These are phyloP conservation scores for Drosophila seguyi DNA, from an alignment of 1,140 invertebrate species.

Conservation along the genomic window DNA sequence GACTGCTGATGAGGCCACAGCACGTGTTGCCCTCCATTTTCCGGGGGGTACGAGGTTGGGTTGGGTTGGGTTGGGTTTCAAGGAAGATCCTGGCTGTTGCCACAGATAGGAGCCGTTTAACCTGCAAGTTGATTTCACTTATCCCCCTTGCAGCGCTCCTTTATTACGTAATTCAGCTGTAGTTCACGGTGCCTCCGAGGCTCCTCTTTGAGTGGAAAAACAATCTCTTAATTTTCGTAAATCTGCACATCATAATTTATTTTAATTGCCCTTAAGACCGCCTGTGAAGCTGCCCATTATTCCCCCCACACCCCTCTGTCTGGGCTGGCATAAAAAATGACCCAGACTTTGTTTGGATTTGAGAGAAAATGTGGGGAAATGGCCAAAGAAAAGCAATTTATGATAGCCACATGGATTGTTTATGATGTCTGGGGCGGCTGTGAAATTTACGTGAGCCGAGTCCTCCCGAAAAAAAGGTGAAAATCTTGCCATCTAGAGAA, in stretches of 20 bases:
- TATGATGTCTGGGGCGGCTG: slow-evolving; percentile 71
- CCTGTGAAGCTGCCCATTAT: slow-evolving; percentile 52
- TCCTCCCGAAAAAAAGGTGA: slow-evolving; percentile 23
- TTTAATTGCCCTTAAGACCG: slow-evolving; percentile 81
- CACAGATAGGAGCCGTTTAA: slow-evolving; percentile 65
- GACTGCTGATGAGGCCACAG: slow-evolving; percentile 75
- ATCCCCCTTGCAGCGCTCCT: slow-evolving; percentile 62
- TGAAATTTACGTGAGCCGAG: slow-evolving; percentile 72
- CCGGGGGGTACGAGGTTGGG: not conserved
- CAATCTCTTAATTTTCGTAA: slow-evolving; percentile 85
- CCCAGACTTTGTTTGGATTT: slow-evolving; percentile 48
- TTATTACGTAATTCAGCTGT: slow-evolving; percentile 60
- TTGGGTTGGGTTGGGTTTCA: not conserved
- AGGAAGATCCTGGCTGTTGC: slow-evolving; percentile 10
- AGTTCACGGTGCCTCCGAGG: slow-evolving; percentile 18
- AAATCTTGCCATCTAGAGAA: slow-evolving; percentile 56
- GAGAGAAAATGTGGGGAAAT: slow-evolving; percentile 35
- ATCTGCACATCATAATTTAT: slow-evolving; percentile 85
- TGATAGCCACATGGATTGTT: slow-evolving; percentile 74
- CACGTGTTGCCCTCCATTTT: slow-evolving; percentile 58
- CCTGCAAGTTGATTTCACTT: slow-evolving; percentile 82
- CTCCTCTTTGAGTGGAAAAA: slow-evolving; percentile 52
- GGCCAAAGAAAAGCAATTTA: slow-evolving; percentile 73
- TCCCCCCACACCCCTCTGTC: slow-evolving; percentile 4
- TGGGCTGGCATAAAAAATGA: slow-evolving; percentile 71